Conservation (phyloP, 2,888 invertebrate genomes). For the Papilio demoleus region DNA sequence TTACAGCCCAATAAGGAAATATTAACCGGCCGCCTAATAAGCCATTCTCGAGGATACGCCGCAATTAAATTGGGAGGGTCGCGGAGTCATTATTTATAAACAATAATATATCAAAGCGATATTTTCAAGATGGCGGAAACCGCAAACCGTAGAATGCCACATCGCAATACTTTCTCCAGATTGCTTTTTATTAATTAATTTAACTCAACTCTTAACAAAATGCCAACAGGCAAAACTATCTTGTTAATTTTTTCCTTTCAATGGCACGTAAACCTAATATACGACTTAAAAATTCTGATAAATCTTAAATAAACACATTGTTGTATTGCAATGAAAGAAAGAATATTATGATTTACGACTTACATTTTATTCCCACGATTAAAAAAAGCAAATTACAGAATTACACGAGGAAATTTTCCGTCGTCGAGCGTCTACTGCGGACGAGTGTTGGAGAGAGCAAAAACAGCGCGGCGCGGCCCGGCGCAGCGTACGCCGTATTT, state of each 20-base stretch:
- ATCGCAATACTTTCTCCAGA: slow-evolving; percentile 48
- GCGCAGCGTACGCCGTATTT: slow-evolving; percentile 66
- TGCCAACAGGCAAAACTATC: not conserved
- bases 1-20: slow-evolving; percentile 81
- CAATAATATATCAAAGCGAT: slow-evolving; percentile 83
- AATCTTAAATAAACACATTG: not conserved
- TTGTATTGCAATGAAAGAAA: slow-evolving; percentile 31
- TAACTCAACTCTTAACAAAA: not conserved
- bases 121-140: slow-evolving; percentile 80
- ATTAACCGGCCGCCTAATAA: slow-evolving; percentile 83
- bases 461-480: slow-evolving; percentile 69
- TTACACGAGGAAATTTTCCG: slow-evolving; percentile 65
- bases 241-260: not conserved
- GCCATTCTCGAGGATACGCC: slow-evolving; percentile 78
- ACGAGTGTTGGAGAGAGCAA: slow-evolving; percentile 62
- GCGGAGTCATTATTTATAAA: slow-evolving; percentile 80
- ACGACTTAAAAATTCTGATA: not conserved
- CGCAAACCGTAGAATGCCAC: slow-evolving; percentile 67
- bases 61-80: slow-evolving; percentile 82
- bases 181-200: slow-evolving; percentile 2
- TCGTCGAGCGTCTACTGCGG: slow-evolving; percentile 57
- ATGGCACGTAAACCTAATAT: not conserved
- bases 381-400: slow-evolving; percentile 58
- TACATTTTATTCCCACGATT: slow-evolving; percentile 45
- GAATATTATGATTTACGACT: not conserved